Conservation (phyloP, 2,797 vertebrate genomes). For the Cyclopterus lumpus region DNA sequence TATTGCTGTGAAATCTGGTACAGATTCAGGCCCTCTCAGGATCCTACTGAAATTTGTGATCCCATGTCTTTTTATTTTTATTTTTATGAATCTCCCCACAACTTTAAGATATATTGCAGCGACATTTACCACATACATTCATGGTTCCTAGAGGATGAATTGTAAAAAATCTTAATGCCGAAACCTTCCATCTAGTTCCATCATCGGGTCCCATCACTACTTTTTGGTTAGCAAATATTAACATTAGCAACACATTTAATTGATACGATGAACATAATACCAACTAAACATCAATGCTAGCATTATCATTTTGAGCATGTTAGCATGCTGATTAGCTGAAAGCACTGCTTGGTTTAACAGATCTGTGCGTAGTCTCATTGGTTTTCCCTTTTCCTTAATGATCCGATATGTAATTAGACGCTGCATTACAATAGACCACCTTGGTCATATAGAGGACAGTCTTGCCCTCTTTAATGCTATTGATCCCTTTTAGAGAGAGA, state of each 20-base stretch:
- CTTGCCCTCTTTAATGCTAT: conserved; percentile 17
- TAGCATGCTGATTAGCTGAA: not conserved
- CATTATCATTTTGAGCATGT: not conserved
- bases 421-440: conserved; percentile 8
- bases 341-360: not conserved
- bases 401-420: conserved; percentile 16
- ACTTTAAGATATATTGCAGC: not conserved
- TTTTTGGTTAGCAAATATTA: not conserved
- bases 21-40: not conserved
- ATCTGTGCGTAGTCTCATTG: not conserved
- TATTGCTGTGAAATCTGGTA: not conserved
- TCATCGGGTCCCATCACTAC: not conserved
- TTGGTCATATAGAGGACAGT: not conserved
- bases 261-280: not conserved
- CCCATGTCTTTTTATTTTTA: not conserved
- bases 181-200: not conserved
- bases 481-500: conserved; percentile 38
- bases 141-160: not conserved
- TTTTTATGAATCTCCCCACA: not conserved
- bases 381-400: conserved; percentile 15
- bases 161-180: not conserved
- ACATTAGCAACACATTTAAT: not conserved
- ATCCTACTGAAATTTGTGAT: not conserved
- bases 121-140: not conserved
- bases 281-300: not conserved